Evolutionary conservation across 2,888 invertebrate species (phyloP).

Genomic region (Drosophila quinaria): DNA sequence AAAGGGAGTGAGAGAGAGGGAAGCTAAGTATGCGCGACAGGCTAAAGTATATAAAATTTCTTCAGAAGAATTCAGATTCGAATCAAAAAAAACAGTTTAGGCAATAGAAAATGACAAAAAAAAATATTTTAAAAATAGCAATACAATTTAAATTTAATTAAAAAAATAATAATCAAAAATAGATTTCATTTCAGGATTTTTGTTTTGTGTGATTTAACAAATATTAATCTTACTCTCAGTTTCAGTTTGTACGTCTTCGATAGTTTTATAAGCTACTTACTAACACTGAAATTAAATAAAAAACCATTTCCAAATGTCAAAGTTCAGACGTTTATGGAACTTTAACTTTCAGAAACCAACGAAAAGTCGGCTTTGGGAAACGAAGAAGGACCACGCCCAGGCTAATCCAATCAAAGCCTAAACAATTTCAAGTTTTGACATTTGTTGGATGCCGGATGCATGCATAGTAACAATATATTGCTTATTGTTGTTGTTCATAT

Average conservation of each 20-base stretch:
- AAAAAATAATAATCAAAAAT: neutral
- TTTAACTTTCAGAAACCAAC: neutral
- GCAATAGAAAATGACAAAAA: neutral
- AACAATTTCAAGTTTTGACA: conserved; percentile 45
- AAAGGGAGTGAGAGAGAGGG: neutral
- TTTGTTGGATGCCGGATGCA: conserved; percentile 37
- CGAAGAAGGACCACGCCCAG: conserved; percentile 37
- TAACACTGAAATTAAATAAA: neutral
- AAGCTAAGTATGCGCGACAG: conserved; percentile 6
- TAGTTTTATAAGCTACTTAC: neutral
- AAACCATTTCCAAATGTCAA: conserved; percentile 8
- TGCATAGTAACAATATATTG: conserved; percentile 50
- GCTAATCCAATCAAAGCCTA: conserved; percentile 56
- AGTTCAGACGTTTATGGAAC: conserved; percentile 11
- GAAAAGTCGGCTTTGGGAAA: neutral
- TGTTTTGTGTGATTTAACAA: neutral
- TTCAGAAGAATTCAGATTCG: neutral
- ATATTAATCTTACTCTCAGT: neutral
- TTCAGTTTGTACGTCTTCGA: neutral
- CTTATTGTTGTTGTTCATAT: conserved; percentile 20
- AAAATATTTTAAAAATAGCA: neutral
- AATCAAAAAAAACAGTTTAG: neutral
- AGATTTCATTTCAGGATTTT: neutral
- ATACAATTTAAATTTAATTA: neutral
- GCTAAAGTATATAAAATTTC: neutral